Conservation (phyloP, 2,888 invertebrate species). For the Callosobruchus maculatus region DNA sequence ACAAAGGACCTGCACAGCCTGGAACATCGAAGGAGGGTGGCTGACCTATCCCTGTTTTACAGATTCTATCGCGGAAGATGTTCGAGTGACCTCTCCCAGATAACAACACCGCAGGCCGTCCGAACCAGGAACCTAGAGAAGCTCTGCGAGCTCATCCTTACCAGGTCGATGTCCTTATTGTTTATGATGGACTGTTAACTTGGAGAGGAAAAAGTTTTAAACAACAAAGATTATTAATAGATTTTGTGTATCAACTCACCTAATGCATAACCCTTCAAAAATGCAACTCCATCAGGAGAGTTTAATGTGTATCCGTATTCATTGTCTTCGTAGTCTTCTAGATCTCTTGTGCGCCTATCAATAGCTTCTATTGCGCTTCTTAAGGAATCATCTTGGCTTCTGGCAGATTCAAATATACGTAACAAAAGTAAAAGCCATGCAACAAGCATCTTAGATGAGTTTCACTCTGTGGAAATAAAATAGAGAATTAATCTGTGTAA, state of each 20-base stretch:
- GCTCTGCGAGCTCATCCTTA: too few species aligned
- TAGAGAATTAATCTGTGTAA: neutral
- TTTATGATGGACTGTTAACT: too few species aligned
- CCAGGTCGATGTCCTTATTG: too few species aligned
- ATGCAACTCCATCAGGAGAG: constrained; percentile 30
- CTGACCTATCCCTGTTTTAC: too few species aligned
- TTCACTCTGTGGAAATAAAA: neutral
- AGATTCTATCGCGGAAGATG: too few species aligned
- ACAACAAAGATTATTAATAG: too few species aligned
- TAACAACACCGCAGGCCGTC: too few species aligned
- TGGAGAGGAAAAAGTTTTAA: too few species aligned
- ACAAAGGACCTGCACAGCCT: too few species aligned
- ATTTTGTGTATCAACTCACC: constrained; percentile 17
- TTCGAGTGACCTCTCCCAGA: too few species aligned
- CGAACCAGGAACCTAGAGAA: too few species aligned
- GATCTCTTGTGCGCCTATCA: constrained; percentile 48
- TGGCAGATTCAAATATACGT: neutral
- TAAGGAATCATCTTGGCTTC: constrained; percentile 46
- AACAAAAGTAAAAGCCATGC: neutral
- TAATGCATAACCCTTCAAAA: constrained; percentile 26
- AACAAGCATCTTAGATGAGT: neutral
- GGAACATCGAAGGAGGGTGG: too few species aligned
- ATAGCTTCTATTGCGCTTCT: constrained; percentile 50
- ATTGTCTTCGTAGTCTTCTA: constrained; percentile 32
- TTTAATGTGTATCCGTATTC: constrained; percentile 33